Conservation (phyloP, 1,140 invertebrate genomes). For the Brachionus sp. region DNA sequence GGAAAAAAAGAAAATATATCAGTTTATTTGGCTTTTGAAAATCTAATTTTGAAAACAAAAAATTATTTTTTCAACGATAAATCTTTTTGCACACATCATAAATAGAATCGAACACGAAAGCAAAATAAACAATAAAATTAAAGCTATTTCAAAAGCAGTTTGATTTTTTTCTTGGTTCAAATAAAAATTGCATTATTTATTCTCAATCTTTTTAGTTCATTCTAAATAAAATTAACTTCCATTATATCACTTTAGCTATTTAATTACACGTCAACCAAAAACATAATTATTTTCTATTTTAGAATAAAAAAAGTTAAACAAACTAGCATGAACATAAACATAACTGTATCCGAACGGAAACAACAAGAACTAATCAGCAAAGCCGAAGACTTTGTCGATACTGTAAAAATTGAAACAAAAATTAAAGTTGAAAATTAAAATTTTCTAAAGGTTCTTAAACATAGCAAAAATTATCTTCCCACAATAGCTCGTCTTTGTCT, state of each 20-base stretch:
- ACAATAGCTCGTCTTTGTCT: constrained; percentile 90
- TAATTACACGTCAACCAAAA: constrained; percentile 9
- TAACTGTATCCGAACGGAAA: constrained; percentile 38
- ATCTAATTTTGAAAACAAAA: not conserved
- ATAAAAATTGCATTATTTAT: constrained; percentile 25
- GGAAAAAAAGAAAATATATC: not conserved
- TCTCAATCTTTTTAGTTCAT: not conserved
- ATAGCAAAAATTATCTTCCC: constrained; percentile 83
- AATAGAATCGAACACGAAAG: constrained; percentile 38
- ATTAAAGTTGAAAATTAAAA: not conserved
- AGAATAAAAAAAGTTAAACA: not conserved
- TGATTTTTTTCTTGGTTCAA: not conserved
- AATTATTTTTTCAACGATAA: not conserved
- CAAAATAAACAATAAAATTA: constrained; percentile 2
- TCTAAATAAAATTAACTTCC: not conserved
- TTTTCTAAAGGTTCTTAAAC: not conserved
- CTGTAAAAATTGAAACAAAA: not conserved
- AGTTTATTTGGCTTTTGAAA: constrained; percentile 8
- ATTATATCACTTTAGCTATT: not conserved
- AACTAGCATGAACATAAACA: constrained; percentile 31
- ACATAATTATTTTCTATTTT: not conserved
- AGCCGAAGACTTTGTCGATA: constrained; percentile 45
- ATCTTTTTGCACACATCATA: constrained; percentile 23
- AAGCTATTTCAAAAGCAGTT: not conserved
- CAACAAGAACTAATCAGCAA: constrained; percentile 31